A percentile compares a stretch with the other conserved stretches of the same genome.
These are phyloP conservation scores for Patella vulgata DNA, from an alignment of 1,140 invertebrate species.

Conservation along the genomic window DNA sequence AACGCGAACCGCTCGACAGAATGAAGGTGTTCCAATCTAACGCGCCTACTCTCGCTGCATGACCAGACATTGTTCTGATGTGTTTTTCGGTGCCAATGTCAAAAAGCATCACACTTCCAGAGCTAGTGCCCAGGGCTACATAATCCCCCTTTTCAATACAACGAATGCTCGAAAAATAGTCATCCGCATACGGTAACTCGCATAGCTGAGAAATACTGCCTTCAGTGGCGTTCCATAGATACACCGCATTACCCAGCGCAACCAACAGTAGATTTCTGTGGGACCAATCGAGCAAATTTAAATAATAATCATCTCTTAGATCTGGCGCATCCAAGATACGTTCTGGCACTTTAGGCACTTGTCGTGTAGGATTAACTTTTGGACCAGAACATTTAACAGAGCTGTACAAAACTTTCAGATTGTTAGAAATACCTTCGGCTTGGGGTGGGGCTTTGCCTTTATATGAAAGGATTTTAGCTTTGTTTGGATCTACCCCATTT, in stretches of 20 bases:
- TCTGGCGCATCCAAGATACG: slow-evolving; percentile 97
- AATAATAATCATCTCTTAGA: slow-evolving; percentile 96
- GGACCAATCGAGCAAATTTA: slow-evolving; percentile 97
- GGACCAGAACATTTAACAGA: slow-evolving; percentile 79
- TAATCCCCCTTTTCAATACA: slow-evolving; percentile 92
- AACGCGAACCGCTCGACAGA: slow-evolving; percentile 81
- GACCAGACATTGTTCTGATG: slow-evolving; percentile 74
- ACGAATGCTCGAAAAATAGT: slow-evolving; percentile 85
- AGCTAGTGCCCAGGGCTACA: slow-evolving; percentile 87
- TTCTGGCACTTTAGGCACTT: slow-evolving; percentile 89
- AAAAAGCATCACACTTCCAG: slow-evolving; percentile 73
- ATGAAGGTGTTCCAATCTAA: slow-evolving; percentile 90
- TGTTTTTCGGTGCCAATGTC: slow-evolving; percentile 68
- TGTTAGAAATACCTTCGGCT: slow-evolving; percentile 75
- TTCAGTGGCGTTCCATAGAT: slow-evolving; percentile 93
- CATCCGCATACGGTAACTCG: slow-evolving; percentile 73
- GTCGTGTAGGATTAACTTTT: slow-evolving; percentile 69
- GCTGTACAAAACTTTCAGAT: slow-evolving; percentile 89
- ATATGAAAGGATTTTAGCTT: slow-evolving; percentile 79
- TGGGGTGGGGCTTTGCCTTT: slow-evolving; percentile 76
- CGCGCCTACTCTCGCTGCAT: slow-evolving; percentile 79
- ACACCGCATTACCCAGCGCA: slow-evolving; percentile 84
- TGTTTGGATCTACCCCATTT: slow-evolving; percentile 46
- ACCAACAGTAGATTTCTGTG: slow-evolving; percentile 89
- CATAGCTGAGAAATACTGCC: slow-evolving; percentile 86